phyloP scores from a whole-genome alignment of 2,888 invertebrate genomes.

The Drosophila atripex region DNA sequence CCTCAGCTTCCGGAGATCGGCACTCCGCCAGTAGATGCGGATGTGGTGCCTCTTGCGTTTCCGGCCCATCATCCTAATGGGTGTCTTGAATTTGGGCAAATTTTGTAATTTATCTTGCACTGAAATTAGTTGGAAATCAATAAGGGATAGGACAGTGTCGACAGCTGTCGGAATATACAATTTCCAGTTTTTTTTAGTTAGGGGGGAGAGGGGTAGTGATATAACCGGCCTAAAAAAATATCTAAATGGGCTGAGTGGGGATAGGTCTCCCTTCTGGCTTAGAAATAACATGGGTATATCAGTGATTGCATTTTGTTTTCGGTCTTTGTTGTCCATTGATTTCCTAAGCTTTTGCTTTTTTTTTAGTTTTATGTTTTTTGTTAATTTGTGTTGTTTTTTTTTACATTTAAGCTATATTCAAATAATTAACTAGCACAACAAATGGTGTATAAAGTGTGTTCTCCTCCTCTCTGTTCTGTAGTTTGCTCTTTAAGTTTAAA shows the following conservation, averaged over 20 bases:
- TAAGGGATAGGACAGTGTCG: too few relatives aligned
- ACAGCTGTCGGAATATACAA: slow-evolving; percentile 6
- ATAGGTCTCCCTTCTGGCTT: slow-evolving; percentile 7
- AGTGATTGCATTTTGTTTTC: slow-evolving; percentile 16
- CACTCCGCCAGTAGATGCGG: too few relatives aligned
- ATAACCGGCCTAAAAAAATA: not conserved
- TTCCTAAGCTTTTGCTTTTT: slow-evolving; percentile 10
- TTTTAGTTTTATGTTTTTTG: slow-evolving; percentile 17
- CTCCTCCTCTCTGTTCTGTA: not conserved
- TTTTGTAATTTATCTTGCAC: too few relatives aligned
- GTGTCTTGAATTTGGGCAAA: too few relatives aligned
- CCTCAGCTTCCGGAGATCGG: too few relatives aligned
- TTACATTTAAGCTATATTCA: slow-evolving; percentile 39
- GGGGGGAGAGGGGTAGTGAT: too few relatives aligned
- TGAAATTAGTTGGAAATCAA: too few relatives aligned
- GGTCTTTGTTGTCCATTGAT: slow-evolving; percentile 15
- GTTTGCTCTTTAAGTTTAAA: not conserved
- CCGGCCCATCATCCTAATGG: too few relatives aligned
- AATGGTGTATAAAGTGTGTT: slow-evolving; percentile 7
- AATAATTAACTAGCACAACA: slow-evolving; percentile 47
- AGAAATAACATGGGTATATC: not conserved
- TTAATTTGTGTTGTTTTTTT: slow-evolving; percentile 24
- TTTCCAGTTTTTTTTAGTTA: too few relatives aligned
- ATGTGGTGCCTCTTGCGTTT: too few relatives aligned
- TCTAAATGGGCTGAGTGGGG: not conserved